Evolutionary conservation across 2,888 invertebrate species (phyloP), one percentile per base, ranked within the genome.

Genomic region (Hipparchia sbordonii): DNA sequence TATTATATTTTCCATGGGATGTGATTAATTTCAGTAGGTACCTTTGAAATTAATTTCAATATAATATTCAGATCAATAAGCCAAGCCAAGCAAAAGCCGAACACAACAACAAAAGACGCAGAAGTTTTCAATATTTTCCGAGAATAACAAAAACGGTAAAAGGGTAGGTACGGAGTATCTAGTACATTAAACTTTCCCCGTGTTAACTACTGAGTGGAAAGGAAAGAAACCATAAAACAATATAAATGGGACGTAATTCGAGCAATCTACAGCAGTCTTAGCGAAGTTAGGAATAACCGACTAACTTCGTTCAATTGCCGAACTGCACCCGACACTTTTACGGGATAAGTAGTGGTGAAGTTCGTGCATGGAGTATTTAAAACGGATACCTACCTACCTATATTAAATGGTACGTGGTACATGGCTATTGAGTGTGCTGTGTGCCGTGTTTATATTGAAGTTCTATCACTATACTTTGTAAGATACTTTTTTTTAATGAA

Each of bases 151-250:
- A 33, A 33, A 2, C 23, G 39, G 39, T 60, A 60, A 62, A 3
- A 3, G 46, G n/a, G 4, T 9, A 9, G 62, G 23, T 48, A 48
- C 13, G 23, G 23, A 23, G 23, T 23, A 23, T 23, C 23, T 23
- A 23, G 23, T 48, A 48, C 2, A 39, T 56, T 23, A 57, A 61
- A 61, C 12, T 61, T 61, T 63, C n/a, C 8, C 80, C 82, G 79
- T 81, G 79, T 80, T 83, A 79, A 79, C 85, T 81, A 83, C 83
- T 82, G 81, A 79, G 82, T 81, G 84, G 85, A 82, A 84, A 86
- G 85, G 86, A 88, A 88, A 88, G 87, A 84, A 86, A 86, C 89
- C 89, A 89, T 90, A 90, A 89, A 91, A 89, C 89, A 89, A 88
- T 89, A 89, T 89, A 89, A 90, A 90, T 89, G 89, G 87, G 87